Evolutionary conservation across 2,113 vertebrate species (phyloP).

Genomic region (Collichthys lucidus): DNA sequence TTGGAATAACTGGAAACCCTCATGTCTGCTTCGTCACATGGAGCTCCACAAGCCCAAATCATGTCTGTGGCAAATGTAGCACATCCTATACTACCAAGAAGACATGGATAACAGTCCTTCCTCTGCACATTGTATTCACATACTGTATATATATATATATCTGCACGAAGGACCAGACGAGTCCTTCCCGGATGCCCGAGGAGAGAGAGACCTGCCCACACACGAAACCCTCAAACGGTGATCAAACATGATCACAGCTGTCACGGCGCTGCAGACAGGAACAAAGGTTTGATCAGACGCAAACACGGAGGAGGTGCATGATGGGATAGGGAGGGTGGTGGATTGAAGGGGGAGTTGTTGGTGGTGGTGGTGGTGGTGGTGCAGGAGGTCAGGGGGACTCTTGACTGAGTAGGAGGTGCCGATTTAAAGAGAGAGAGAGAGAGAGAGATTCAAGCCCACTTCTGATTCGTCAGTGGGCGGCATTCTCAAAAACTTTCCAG

Average conservation of each 20-base stretch:
- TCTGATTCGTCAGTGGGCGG: constrained; percentile 71
- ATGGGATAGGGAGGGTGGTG: no score
- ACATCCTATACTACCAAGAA: not conserved
- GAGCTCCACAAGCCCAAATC: not conserved
- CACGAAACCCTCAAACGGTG: constrained; percentile 45
- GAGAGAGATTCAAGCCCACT: constrained; percentile 66
- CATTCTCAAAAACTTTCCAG: constrained; percentile 74
- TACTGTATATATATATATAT: not conserved
- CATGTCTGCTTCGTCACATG: not conserved
- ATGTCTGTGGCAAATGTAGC: not conserved
- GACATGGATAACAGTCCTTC: not conserved
- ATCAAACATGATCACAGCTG: constrained; percentile 66
- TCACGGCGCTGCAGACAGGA: constrained; percentile 62
- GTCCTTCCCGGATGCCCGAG: constrained; percentile 48
- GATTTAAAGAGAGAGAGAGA: constrained; percentile 56
- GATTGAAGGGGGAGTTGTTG: not conserved
- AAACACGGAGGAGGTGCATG: constrained; percentile 71
- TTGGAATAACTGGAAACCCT: not conserved
- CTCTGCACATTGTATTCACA: not conserved
- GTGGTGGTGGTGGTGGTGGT: not conserved
- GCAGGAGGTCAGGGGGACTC: constrained; percentile 64
- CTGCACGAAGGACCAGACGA: constrained; percentile 28
- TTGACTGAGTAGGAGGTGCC: constrained; percentile 73
- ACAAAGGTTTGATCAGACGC: constrained; percentile 76
- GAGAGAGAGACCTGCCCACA: constrained; percentile 68